Base-by-base conservation (phyloP, 2,888 invertebrate genomes). In the Phania funesta region DNA sequence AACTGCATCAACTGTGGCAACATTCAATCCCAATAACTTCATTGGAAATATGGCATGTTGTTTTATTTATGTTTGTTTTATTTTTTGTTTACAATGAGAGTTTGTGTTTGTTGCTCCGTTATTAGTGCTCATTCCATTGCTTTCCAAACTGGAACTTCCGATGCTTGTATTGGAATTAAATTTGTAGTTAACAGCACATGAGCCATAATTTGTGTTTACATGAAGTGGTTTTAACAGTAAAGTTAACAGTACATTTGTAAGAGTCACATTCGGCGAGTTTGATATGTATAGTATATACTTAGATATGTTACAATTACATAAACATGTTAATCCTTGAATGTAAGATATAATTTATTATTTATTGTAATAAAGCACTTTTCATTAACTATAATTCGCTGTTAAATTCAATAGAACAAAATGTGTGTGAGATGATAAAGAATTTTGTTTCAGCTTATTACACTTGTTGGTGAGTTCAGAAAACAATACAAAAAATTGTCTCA, bases 1-100 rank as follows among this genome's bases (percentile, higher is more conserved):
- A 82, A 84, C 84, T 84, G 84, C 84, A 81, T 78, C 81, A 73
- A 76, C 50, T 73, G 81, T 71, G 80, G 80, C 80, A 73, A 80
- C 76, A 76, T 80, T 79, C 77, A 60, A 74, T 68, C 73, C 80
- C 78, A 74, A 79, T 77, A 78, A 75, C 81, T 83, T 73, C 78
- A 71, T 75, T 83, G 83, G 78, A 83, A 80, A 52, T 74, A 38
- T 22, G 16, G 58, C 76, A 76, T 71, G 65, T 11, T 6, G 41
- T 44, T 44, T 76, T 80, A 77, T 73, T 64, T 13, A 52, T 65
- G 26, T 35, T 70, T 58, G 41, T 41, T 46, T 58, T 46, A 44
- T 64, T 71, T 71, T 70, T 73, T 56, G 48, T 58, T 58, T 67
- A 65, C 18, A 38, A 29, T 56, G 35, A 46, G 46, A 46, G 48